Base-by-base conservation (phyloP, 2,888 invertebrate species). In the Julus scanicus region DNA sequence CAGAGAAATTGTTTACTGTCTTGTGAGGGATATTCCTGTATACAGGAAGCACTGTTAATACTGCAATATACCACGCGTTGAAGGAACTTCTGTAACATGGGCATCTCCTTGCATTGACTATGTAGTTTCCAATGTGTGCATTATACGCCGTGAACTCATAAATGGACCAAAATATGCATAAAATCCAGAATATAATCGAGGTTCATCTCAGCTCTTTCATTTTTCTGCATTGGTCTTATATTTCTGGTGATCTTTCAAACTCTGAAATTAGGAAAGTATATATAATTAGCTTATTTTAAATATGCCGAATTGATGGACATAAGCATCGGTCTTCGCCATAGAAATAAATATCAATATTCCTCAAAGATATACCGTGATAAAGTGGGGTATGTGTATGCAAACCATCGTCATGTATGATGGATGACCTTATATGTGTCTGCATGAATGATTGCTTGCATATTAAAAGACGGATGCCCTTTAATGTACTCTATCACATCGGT, bases 361-460 rank as follows among this genome's bases (percentile, higher is more conserved):
- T 71, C 29, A n/a, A 71, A 71, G 71, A 71, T 71, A 29, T 71
- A 71, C 71, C 71, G 71, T 71, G 20, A 71, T 71, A 71, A 71
- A 71, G 71, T 71, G 71, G 71, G 29, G n/a, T 71, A 71, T 71
- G 71, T 71, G 71, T 71, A 71, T 71, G 71, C 71, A 71, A 71
- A 71, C 71, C 71, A 71, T 71, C 71, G 71, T 29, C 71, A 29
- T 71, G 71, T 71, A 71, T 71, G 71, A 71, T 71, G 71, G 71
- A 71, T 71, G 71, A 71, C 71, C 71, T 71, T 71, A 71, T 71
- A 71, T 71, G 29, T 71, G 71, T 71, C 71, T 71, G 71, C 71
- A 71, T 71, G 71, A 71, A 71, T 71, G 71, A 71, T 71, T 71
- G 71, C 71, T 71, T 71, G 71, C 71, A 71, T 71, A 71, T 71